Evolutionary conservation across 2,113 vertebrate species (phyloP).

Genomic region (Pollachius pollachius): DNA sequence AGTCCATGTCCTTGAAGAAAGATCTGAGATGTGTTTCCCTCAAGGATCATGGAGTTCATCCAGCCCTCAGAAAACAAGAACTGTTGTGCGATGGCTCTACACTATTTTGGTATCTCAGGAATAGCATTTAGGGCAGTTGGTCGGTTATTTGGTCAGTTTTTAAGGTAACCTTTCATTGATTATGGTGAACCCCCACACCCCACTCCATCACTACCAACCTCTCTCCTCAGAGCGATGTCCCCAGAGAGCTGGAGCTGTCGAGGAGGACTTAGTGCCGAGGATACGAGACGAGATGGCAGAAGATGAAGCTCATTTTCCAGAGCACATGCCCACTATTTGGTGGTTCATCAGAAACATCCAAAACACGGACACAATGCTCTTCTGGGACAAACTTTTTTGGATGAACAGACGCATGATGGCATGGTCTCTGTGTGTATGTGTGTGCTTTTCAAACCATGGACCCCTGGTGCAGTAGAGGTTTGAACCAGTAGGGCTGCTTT

Average conservation of each 20-base stretch:
- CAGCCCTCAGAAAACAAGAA: slow-evolving; percentile 41
- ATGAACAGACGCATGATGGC: slow-evolving; percentile 44
- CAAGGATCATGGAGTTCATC: slow-evolving; percentile 41
- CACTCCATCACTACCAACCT: slow-evolving; percentile 48
- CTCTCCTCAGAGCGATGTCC: slow-evolving; percentile 59
- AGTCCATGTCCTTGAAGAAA: slow-evolving; percentile 45
- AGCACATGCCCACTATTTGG: slow-evolving; percentile 72
- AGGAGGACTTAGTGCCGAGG: slow-evolving; percentile 57
- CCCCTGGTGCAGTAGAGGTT: slow-evolving; percentile 44
- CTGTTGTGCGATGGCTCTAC: slow-evolving; percentile 58
- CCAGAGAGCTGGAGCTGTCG: slow-evolving; percentile 70
- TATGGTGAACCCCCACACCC: slow-evolving; percentile 40
- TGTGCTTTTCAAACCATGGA: neutral
- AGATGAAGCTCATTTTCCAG: slow-evolving; percentile 67
- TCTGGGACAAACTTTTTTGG: slow-evolving; percentile 28
- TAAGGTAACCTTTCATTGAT: slow-evolving; percentile 62
- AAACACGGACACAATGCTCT: slow-evolving; percentile 16
- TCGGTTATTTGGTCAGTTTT: slow-evolving; percentile 69
- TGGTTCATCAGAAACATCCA: slow-evolving; percentile 48
- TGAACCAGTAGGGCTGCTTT: slow-evolving; percentile 34
- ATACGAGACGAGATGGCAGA: slow-evolving; percentile 63
- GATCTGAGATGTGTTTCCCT: slow-evolving; percentile 27
- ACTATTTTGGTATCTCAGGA: slow-evolving; percentile 65
- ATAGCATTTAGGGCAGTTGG: slow-evolving; percentile 68
- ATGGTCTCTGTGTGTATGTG: slow-evolving; percentile 13